Conservation (phyloP, 2,113 vertebrate species). For the Megaleporinus macrocephalus region DNA sequence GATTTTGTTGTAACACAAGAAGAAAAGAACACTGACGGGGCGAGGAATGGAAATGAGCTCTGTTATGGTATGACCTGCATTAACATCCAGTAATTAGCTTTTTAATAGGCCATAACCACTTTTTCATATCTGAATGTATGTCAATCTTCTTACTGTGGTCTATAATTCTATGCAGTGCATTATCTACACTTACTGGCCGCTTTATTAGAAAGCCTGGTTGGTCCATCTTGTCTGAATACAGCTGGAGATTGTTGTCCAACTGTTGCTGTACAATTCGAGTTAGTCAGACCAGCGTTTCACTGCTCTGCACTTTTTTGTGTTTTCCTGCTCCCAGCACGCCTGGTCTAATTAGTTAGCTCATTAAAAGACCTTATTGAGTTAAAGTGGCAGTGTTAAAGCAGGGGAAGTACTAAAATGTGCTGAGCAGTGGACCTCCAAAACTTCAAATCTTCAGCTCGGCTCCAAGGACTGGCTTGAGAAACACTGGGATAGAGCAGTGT, state of each 20-base stretch:
- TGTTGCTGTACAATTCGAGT: neutral
- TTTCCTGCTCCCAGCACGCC: too few species aligned
- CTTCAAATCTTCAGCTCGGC: too few species aligned
- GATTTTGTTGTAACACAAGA: slow-evolving; percentile 60
- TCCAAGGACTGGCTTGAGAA: too few species aligned
- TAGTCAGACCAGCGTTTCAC: neutral
- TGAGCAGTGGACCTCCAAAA: too few species aligned
- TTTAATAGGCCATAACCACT: slow-evolving; percentile 13
- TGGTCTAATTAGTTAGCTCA: too few species aligned
- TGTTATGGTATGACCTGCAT: neutral
- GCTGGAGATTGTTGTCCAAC: neutral
- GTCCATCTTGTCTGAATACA: neutral
- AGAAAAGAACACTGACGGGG: slow-evolving; percentile 34
- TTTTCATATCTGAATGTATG: neutral
- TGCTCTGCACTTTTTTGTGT: too few species aligned
- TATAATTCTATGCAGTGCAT: neutral
- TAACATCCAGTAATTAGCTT: slow-evolving; percentile 1
- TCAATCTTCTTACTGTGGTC: neutral
- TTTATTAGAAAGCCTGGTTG: neutral
- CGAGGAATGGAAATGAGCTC: neutral
- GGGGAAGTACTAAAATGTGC: too few species aligned
- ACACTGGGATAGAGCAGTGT: neutral
- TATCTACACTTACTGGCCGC: neutral
- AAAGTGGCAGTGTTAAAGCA: too few species aligned
- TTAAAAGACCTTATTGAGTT: too few species aligned